A percentile compares a stretch with the other conserved stretches of the same genome.
Conservation (phyloP, 2,888 invertebrate species). For the Oligia latruncula region DNA sequence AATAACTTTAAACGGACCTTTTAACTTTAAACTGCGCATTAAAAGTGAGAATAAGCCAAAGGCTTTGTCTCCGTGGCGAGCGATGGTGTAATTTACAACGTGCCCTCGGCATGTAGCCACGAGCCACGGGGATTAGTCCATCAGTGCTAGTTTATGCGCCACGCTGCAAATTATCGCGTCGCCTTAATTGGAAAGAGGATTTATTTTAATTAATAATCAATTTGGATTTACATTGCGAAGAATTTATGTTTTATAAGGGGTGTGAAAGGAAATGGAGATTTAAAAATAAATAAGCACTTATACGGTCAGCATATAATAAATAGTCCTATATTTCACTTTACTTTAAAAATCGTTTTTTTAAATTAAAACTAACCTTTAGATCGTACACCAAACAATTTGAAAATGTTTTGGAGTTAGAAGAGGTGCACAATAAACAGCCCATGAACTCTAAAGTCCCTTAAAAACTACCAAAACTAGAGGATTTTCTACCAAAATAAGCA, state of each 20-base stretch:
- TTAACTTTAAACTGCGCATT: constrained; percentile 34
- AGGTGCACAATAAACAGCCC: not conserved
- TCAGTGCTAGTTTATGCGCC: constrained; percentile 77
- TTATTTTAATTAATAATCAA: constrained; percentile 72
- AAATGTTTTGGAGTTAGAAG: not conserved
- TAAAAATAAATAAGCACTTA: constrained; percentile 2
- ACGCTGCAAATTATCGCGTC: constrained; percentile 79
- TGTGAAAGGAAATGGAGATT: not conserved
- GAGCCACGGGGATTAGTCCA: constrained; percentile 80
- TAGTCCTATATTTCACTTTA: not conserved
- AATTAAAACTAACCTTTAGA: not conserved
- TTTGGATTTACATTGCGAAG: constrained; percentile 32
- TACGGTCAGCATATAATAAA: no score
- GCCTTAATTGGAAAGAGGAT: constrained; percentile 82
- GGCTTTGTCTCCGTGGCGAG: constrained; percentile 78
- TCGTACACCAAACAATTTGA: not conserved
- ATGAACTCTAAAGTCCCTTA: not conserved
- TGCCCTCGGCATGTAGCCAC: constrained; percentile 72
- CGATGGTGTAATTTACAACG: constrained; percentile 82
- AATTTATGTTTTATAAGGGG: constrained; percentile 1
- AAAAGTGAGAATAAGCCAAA: constrained; percentile 72
- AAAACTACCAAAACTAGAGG: not conserved
- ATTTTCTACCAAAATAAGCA: not conserved
- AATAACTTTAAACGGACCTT: constrained; percentile 40
- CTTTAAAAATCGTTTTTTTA: not conserved